Evolutionary conservation across 2,113 vertebrate species (phyloP).

Genomic region (Oophaga pumilio): DNA sequence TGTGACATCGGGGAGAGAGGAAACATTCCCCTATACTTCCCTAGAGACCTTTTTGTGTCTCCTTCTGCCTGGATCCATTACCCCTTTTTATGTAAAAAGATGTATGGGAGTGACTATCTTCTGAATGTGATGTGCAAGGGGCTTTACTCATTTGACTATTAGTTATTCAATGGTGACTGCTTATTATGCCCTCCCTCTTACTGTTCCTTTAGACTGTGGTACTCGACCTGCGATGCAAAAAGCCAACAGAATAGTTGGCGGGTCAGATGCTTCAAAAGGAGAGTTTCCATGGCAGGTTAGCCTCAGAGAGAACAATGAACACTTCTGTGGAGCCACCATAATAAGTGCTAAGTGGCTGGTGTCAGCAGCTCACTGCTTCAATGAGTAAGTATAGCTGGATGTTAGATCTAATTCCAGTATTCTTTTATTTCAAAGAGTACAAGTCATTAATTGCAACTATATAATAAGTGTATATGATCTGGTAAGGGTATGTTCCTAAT

Average conservation of each 20-base stretch:
- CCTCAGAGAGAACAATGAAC: constrained; percentile 77
- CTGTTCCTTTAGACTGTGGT: constrained; percentile 79
- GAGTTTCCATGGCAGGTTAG: constrained; percentile 97
- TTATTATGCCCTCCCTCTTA: background rate
- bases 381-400: constrained; percentile 72
- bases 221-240: constrained; percentile 76
- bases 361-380: constrained; percentile 93
- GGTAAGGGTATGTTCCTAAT: background rate
- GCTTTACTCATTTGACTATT: background rate
- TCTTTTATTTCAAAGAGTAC: background rate
- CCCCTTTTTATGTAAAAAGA: too few relatives aligned
- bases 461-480: background rate
- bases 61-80: too few relatives aligned
- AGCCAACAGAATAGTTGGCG: constrained; percentile 84
- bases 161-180: background rate
- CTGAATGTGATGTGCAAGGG: background rate
- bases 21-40: too few relatives aligned
- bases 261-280: constrained; percentile 77
- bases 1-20: too few relatives aligned
- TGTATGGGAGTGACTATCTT: background rate
- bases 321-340: constrained; percentile 88
- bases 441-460: background rate
- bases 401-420: background rate
- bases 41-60: too few relatives aligned
- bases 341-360: constrained; percentile 82